These are phyloP conservation scores for Gymnodraco acuticeps DNA, from an alignment of 2,797 vertebrate genomes.

Conservation along the genomic window DNA sequence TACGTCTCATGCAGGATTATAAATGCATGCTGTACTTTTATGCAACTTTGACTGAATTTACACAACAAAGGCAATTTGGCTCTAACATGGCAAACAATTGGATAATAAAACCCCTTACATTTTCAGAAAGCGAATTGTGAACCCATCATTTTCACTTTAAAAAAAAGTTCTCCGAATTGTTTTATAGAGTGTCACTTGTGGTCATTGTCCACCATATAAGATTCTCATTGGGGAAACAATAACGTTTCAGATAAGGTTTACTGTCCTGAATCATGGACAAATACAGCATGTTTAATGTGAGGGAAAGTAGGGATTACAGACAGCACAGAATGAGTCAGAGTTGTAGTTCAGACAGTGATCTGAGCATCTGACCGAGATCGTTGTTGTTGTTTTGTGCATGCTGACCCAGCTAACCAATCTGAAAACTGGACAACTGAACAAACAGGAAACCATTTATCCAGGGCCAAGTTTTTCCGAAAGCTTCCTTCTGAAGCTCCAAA, in stretches of 20 bases:
- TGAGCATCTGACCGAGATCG: conserved; percentile 36
- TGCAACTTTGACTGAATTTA: not conserved
- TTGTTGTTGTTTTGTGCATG: conserved; percentile 55
- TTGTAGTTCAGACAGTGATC: conserved; percentile 37
- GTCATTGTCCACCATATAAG: not conserved
- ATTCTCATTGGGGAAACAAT: conserved; percentile 41
- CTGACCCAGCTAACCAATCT: conserved; percentile 65
- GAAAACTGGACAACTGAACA: conserved; percentile 29
- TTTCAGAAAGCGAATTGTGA: conserved; percentile 2
- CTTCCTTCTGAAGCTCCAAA: conserved; percentile 56
- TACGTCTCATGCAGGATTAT: not conserved
- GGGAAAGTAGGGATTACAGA: conserved; percentile 8
- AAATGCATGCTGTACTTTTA: not conserved
- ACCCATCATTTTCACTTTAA: conserved; percentile 19
- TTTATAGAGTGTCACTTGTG: conserved; percentile 27
- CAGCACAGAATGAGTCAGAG: conserved; percentile 26
- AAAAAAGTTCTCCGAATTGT: conserved; percentile 9
- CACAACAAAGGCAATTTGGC: not conserved
- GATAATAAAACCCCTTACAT: not conserved
- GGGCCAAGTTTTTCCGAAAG: conserved; percentile 65
- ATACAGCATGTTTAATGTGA: conserved; percentile 27
- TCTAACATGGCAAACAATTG: conserved; percentile 4
- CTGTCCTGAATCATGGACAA: not conserved
- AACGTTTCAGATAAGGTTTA: conserved; percentile 39
- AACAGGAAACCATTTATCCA: conserved; percentile 79